Conservation (phyloP, 2,797 vertebrate species). For the Sylvia borin region DNA sequence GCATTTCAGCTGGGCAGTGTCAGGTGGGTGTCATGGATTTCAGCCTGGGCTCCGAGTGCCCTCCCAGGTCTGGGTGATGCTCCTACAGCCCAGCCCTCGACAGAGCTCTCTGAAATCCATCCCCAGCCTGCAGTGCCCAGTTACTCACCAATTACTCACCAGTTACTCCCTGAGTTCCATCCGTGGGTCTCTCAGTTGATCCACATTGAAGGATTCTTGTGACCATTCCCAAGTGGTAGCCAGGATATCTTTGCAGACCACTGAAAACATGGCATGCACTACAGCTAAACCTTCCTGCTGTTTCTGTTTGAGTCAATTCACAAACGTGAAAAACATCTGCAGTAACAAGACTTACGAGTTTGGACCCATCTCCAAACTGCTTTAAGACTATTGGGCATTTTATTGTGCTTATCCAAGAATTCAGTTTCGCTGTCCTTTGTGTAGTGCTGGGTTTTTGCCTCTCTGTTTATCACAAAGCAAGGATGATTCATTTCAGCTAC, state of each 20-base stretch:
- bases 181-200: background rate
- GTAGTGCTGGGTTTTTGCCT: background rate
- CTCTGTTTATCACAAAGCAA: background rate
- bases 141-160: background rate
- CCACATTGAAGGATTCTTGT: background rate
- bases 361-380: background rate
- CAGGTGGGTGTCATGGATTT: background rate
- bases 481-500: background rate
- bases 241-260: background rate
- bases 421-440: background rate
- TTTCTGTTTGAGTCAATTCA: background rate
- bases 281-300: background rate
- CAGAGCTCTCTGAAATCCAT: background rate
- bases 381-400: background rate
- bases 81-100: background rate
- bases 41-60: background rate
- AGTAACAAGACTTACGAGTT: accelerated
- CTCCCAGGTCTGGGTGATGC: background rate
- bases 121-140: background rate
- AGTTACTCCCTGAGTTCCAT: background rate
- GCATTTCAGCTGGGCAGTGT: background rate
- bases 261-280: background rate
- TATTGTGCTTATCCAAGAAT: background rate
- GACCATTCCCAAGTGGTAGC: background rate
- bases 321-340: background rate